Evolutionary conservation across 2,888 invertebrate genomes (phyloP), one percentile per base, ranked within the genome.

Genomic region (Chymomyza procnemis): DNA sequence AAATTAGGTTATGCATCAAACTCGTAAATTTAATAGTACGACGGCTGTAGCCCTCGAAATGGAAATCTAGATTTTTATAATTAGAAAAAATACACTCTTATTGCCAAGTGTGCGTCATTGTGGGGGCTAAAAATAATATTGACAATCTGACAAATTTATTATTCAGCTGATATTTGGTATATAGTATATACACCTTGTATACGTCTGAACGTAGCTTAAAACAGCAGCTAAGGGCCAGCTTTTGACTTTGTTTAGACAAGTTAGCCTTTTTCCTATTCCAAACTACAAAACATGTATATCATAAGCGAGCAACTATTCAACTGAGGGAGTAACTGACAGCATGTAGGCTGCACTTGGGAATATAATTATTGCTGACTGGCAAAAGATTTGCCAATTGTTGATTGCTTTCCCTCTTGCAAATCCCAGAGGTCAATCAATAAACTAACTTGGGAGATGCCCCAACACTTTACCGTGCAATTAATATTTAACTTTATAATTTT

Each of bases 221-320:
- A 9, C 30, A 5, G 9, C 22, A 34, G 50, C 19, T 46, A 14
- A 22, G 63, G 67, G 69, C 72, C 69, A 65, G 66, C 65, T 61
- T 71, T 73, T 78, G 74, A 64, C 83, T 85, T 57, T 74, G 80
- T 79, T 79, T 79, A 69, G 83, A 61, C 74, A 71, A 55, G 50
- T 55, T 41, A 54, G 46, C 26, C 69, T 30, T 75, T 78, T 57
- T n/a, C 8, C 55, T 19, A n/a, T 22, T 22, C 16, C 57, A 57
- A 18, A 22, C 30, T 6, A 34, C n/a, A 57, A 16, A 6, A 4
- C 30, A 34, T 34, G 16, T 19, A 14, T 50, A 12, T 21, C 21
- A 26, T n/a, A 22, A 12, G 4, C 46, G 21, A 47, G 16, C 21
- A 48, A 21, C 26, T 26, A 26, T 26, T 8, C 26, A 26, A 48